Evolutionary conservation across 2,888 invertebrate species (phyloP).

Genomic region (Blomia tropicalis): DNA sequence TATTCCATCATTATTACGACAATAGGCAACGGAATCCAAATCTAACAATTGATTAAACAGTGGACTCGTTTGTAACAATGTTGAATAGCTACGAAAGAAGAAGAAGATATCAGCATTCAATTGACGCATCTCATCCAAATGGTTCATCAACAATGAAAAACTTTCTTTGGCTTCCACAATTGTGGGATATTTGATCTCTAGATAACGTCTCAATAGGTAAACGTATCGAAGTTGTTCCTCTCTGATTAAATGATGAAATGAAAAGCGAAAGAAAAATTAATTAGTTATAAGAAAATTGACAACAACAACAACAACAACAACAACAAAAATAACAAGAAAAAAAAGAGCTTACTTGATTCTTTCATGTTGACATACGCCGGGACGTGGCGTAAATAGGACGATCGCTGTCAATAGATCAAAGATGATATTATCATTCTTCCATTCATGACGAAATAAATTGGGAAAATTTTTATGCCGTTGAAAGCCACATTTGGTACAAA

Average conservation of each 20-base stretch:
- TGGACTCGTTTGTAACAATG: slow-evolving; percentile 2
- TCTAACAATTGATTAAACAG: slow-evolving; percentile 5
- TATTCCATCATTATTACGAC: no score
- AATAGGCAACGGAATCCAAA: no score
- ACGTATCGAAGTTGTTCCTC: slow-evolving; percentile 7
- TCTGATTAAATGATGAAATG: background rate
- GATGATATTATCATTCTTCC: slow-evolving; percentile 11
- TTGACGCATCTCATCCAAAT: background rate
- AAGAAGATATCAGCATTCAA: slow-evolving; percentile 2
- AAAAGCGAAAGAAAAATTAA: background rate
- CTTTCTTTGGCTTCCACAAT: slow-evolving; percentile 2
- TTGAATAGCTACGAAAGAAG: background rate
- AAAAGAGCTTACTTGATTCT: slow-evolving; percentile 8
- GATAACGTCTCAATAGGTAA: slow-evolving; percentile 1
- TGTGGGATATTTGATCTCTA: slow-evolving; percentile 5
- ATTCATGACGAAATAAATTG: background rate
- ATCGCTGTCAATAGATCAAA: slow-evolving; percentile 10
- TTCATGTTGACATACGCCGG: background rate
- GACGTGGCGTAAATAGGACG: background rate
- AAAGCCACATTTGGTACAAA: slow-evolving; percentile 4
- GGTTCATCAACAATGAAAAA: background rate
- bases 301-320: no score
- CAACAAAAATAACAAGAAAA: no score
- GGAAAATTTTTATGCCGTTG: slow-evolving; percentile 11
- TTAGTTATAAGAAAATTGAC: no score